Base-by-base conservation (phyloP, 2,888 invertebrate genomes). In the Leucoptera coffeella region DNA sequence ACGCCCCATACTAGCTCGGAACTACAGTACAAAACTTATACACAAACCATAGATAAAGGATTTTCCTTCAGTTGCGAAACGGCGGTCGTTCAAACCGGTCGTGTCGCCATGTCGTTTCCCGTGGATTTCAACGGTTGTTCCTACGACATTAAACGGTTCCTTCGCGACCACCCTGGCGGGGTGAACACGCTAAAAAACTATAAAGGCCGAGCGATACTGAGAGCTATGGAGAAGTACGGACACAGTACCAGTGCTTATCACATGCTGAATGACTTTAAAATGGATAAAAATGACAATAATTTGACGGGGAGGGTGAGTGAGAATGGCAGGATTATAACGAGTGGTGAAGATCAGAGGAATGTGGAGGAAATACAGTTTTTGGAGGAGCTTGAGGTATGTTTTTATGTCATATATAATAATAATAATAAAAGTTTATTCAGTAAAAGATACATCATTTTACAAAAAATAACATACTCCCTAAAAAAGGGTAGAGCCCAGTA, bases 111-210 rank as follows among this genome's bases (percentile, higher is more conserved):
- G 46, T 43, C 39, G 23, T 65, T 67, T 34, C 52, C 51, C 11
- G 56, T 71, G 2, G 32, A 34, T 12, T 74, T 60, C 42, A 55
- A 61, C 30, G 60, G 62, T 6, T 57, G 73, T 19, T 51, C 50
- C 25, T 85, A 85, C 51, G 77, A 87, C 43, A 59, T 87, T 28
- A 57, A 73, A 24, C 50, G 61, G 17, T 85, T 87, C 42, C 39
- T 83, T 26, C 72, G 71, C 27, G 79, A 83, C 38, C 86, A 87
- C 49, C 87, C 87, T 0, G 87, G 86, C 0, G 86, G 87, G 1
- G 47, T 74, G 1, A 79, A 78, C 38, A 80, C 80, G 2, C 50
- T 87, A 1, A 57, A 69, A 35, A 50, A 51, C n/a, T 80, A 64
- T 36, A 55, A 64, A 39, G 73, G 74, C 4, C 73, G 64, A 39